Conservation (phyloP, 2,888 invertebrate species). For the Caradrina kadenii region DNA sequence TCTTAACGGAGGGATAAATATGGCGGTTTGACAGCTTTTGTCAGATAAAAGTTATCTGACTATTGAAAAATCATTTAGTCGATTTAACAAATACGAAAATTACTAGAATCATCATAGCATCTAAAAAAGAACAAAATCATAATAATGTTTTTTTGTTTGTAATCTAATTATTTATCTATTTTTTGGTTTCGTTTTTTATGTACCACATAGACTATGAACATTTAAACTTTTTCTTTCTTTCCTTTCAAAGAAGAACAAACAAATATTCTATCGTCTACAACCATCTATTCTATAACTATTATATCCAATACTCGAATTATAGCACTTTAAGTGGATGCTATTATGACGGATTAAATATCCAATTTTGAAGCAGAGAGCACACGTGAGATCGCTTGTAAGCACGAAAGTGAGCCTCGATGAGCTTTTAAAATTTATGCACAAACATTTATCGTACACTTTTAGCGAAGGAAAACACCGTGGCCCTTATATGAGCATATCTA, state of each 20-base stretch:
- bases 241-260: too few relatives aligned
- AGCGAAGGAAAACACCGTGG: slow-evolving; percentile 67
- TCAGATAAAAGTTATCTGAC: too few relatives aligned
- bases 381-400: slow-evolving; percentile 69
- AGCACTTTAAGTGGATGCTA: slow-evolving; percentile 40
- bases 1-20: too few relatives aligned
- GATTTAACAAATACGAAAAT: slow-evolving; percentile 10
- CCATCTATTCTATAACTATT: slow-evolving; percentile 1
- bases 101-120: too few relatives aligned
- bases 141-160: too few relatives aligned
- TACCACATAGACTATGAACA: too few relatives aligned
- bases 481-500: slow-evolving; percentile 48
- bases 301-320: slow-evolving; percentile 14
- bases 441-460: slow-evolving; percentile 76
- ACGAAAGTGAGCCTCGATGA: slow-evolving; percentile 68
- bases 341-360: slow-evolving; percentile 61
- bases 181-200: too few relatives aligned
- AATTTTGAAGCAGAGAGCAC: slow-evolving; percentile 62
- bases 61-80: too few relatives aligned
- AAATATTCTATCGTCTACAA: neutral
- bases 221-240: too few relatives aligned
- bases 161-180: too few relatives aligned
- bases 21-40: too few relatives aligned
- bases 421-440: slow-evolving; percentile 77
- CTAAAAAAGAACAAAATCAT: too few relatives aligned